Evolutionary conservation across 1,140 invertebrate species (phyloP).

Genomic region (Drosophila albomicans): DNA sequence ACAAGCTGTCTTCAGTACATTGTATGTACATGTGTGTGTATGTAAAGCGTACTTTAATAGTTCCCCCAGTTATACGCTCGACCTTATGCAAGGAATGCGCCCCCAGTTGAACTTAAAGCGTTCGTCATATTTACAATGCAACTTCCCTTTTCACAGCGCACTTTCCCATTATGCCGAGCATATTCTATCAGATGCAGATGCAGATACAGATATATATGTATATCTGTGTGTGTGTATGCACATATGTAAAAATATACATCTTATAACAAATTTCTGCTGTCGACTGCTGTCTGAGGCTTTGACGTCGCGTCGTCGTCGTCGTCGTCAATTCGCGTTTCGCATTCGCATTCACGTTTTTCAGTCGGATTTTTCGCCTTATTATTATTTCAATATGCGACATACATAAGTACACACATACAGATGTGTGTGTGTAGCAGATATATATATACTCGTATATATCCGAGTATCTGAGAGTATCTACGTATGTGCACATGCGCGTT

Average conservation of each 20-base stretch:
- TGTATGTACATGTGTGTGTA: not conserved
- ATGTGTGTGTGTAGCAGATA: slow-evolving; percentile 5
- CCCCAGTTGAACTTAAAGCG: slow-evolving; percentile 58
- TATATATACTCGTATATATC: slow-evolving; percentile 21
- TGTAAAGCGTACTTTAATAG: slow-evolving; percentile 31
- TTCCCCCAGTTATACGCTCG: slow-evolving; percentile 59
- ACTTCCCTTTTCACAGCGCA: slow-evolving; percentile 51
- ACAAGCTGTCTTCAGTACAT: not conserved
- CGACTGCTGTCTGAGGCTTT: slow-evolving; percentile 66
- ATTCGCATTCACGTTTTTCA: slow-evolving; percentile 78
- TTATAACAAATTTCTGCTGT: slow-evolving; percentile 57
- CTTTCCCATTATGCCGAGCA: slow-evolving; percentile 63
- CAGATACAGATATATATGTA: slow-evolving; percentile 43
- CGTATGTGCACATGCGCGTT: slow-evolving; percentile 47
- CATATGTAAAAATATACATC: slow-evolving; percentile 37
- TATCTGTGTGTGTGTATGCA: slow-evolving; percentile 29
- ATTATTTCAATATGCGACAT: slow-evolving; percentile 76
- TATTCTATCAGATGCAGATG: slow-evolving; percentile 70
- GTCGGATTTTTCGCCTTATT: slow-evolving; percentile 77
- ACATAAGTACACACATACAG: slow-evolving; percentile 11
- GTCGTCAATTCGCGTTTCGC: slow-evolving; percentile 55
- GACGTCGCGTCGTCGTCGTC: slow-evolving; percentile 64
- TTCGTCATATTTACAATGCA: slow-evolving; percentile 59
- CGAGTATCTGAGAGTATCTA: slow-evolving; percentile 32
- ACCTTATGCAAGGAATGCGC: slow-evolving; percentile 74